Percentiles rank a stretch among this genome's conserved stretches.
phyloP scores from a whole-genome alignment of 2,797 vertebrate genomes.

The Miichthys miiuy region DNA sequence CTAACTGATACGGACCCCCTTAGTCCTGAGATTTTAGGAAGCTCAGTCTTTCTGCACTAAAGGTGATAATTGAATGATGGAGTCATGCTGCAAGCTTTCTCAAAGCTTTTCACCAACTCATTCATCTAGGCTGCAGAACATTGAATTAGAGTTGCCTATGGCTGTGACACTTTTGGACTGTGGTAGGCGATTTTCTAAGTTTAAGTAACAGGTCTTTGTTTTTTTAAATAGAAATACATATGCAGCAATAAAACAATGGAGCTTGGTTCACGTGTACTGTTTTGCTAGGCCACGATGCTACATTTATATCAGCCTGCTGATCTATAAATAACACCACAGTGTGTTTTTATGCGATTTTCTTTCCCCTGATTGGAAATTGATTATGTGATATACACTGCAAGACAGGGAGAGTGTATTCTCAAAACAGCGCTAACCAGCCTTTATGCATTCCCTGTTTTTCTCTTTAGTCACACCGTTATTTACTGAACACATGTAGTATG shows the following conservation, averaged over 20 bases:
- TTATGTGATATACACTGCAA: constrained; percentile 41
- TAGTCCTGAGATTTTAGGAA: constrained; percentile 55
- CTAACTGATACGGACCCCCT: constrained; percentile 63
- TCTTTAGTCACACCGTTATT: constrained; percentile 15
- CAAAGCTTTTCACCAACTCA: constrained; percentile 39
- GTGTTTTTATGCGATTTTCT: constrained; percentile 41
- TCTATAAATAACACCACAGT: constrained; percentile 12
- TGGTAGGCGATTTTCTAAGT: neutral
- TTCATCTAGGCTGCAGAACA: constrained; percentile 23
- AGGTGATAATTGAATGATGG: constrained; percentile 61
- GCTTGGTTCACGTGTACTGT: neutral
- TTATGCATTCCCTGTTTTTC: constrained; percentile 11
- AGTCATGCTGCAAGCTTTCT: constrained; percentile 32
- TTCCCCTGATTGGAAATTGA: constrained; percentile 43
- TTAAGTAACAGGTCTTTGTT: neutral
- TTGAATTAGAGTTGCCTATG: constrained; percentile 20
- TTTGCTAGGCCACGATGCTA: neutral
- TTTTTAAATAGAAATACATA: neutral
- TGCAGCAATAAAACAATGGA: neutral
- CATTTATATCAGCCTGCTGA: constrained; percentile 19
- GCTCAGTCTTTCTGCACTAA: constrained; percentile 54
- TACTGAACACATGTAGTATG: constrained; percentile 15
- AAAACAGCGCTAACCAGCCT: constrained; percentile 22
- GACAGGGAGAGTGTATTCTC: constrained; percentile 2
- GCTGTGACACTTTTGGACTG: constrained; percentile 6